These are phyloP conservation scores for Meleagris gallopavo DNA, from an alignment of 2,113 vertebrate genomes.

Conservation along the genomic window DNA sequence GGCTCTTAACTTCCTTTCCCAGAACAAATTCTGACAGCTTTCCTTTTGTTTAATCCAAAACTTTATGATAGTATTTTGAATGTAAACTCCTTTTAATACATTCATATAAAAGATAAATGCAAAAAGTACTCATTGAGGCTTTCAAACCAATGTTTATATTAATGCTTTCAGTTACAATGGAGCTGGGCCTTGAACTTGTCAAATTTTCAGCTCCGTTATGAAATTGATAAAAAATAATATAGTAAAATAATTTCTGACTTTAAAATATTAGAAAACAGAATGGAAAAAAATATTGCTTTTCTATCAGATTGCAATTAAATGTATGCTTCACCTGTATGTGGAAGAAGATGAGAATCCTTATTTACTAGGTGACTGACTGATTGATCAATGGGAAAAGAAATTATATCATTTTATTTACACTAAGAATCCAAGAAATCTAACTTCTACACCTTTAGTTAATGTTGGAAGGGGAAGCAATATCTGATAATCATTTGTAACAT, in stretches of 20 bases:
- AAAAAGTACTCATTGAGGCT: background rate
- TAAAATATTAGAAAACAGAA: background rate
- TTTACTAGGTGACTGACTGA: background rate
- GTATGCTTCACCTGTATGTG: fast-evolving
- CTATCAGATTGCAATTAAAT: background rate
- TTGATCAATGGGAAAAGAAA: background rate
- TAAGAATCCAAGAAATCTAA: background rate
- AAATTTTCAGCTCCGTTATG: background rate
- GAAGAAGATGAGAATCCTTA: background rate
- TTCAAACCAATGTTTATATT: background rate
- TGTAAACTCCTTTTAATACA: background rate
- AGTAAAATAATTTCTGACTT: background rate
- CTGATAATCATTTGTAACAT: background rate
- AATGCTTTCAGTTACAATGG: background rate
- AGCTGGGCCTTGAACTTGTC: background rate
- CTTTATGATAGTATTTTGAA: background rate
- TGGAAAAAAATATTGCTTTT: background rate
- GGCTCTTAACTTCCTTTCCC: background rate
- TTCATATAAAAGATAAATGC: background rate
- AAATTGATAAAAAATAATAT: background rate
- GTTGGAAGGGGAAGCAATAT: background rate
- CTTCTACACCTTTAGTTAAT: background rate
- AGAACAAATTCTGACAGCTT: background rate
- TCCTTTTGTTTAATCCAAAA: background rate
- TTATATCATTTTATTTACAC: background rate